Conservation (phyloP, 2,888 invertebrate species). For the Sthenelais limicola region DNA sequence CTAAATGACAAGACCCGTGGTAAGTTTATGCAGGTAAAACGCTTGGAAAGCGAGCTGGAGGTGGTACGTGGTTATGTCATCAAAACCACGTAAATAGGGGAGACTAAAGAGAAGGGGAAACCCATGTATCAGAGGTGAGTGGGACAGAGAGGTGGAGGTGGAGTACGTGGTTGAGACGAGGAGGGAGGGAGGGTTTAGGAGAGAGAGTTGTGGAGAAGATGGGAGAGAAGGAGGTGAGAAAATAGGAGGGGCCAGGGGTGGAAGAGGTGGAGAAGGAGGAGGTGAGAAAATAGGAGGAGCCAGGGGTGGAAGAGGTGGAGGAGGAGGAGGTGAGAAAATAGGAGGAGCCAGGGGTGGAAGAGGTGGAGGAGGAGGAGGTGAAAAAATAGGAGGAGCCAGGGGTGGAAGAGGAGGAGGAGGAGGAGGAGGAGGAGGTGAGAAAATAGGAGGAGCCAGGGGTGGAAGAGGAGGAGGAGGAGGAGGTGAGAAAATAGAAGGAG, state of each 20-base stretch:
- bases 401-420: not conserved
- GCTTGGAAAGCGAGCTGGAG: too few relatives aligned
- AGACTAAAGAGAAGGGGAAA: too few relatives aligned
- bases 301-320: not conserved
- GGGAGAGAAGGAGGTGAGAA: not conserved
- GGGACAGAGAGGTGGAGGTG: constrained; percentile 17
- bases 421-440: not conserved
- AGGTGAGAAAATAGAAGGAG: not conserved
- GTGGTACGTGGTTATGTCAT: too few relatives aligned
- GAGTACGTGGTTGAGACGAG: not conserved
- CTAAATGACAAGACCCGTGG: too few relatives aligned
- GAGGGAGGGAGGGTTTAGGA: not conserved
- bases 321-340: not conserved
- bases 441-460: not conserved
- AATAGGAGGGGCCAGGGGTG: not conserved
- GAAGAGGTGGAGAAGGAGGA: not conserved
- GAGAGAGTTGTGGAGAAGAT: constrained; percentile 9
- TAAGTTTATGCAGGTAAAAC: too few relatives aligned
- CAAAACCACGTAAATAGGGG: too few relatives aligned
- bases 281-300: not conserved
- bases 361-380: not conserved
- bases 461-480: not conserved
- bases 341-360: not conserved
- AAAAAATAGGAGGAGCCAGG: not conserved
- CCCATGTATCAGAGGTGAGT: too few relatives aligned